Conservation (phyloP, 1,140 invertebrate genomes). For the Drosophila ercepeae region DNA sequence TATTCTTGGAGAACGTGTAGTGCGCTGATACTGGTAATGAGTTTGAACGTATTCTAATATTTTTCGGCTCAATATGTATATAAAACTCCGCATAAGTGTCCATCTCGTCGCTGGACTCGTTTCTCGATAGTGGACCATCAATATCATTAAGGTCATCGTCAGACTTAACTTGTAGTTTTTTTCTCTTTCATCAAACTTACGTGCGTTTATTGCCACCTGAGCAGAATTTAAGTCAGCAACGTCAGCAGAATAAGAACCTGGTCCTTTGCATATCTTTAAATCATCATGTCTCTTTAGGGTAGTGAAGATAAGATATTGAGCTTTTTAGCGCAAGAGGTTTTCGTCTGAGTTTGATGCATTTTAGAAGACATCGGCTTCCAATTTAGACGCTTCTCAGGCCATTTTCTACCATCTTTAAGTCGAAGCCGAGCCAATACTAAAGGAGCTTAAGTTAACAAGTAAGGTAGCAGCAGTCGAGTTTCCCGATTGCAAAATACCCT, state of each 20-base stretch:
- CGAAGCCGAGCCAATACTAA: slow-evolving; percentile 72
- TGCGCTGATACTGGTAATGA: background rate
- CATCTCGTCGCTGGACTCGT: too few relatives aligned
- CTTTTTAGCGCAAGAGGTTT: slow-evolving; percentile 59
- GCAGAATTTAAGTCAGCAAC: slow-evolving; percentile 63
- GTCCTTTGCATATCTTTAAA: slow-evolving; percentile 78
- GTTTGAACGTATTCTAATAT: too few relatives aligned
- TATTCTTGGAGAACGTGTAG: slow-evolving; percentile 53
- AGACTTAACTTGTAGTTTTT: too few relatives aligned
- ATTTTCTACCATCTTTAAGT: slow-evolving; percentile 62
- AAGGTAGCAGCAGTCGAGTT: too few relatives aligned
- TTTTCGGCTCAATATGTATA: too few relatives aligned
- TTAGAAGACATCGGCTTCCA: slow-evolving; percentile 31
- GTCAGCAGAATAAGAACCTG: slow-evolving; percentile 39
- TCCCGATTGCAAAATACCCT: too few relatives aligned
- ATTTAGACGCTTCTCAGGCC: slow-evolving; percentile 16
- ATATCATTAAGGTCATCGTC: too few relatives aligned
- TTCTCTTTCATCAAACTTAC: too few relatives aligned
- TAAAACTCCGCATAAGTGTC: too few relatives aligned
- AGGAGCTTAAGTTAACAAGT: slow-evolving; percentile 81
- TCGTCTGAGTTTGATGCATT: background rate
- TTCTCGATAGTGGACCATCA: too few relatives aligned
- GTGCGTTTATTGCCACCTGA: slow-evolving; percentile 77
- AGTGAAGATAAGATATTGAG: too few relatives aligned
- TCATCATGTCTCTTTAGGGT: too few relatives aligned